Conservation (phyloP, 2,888 invertebrate species). For the Eilema depressum region DNA sequence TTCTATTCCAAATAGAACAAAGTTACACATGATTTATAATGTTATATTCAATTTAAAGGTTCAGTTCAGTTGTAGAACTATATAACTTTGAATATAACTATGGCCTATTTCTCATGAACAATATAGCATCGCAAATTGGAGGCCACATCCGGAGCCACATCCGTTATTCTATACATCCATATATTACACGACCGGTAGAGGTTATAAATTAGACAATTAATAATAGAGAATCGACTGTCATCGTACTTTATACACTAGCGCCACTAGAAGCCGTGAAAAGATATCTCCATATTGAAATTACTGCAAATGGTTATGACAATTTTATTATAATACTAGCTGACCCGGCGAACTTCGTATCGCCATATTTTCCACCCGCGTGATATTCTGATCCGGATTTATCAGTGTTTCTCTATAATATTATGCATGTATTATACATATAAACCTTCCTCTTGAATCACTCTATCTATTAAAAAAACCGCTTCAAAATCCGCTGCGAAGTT, state of each 20-base stretch:
- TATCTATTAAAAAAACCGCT: too few species aligned
- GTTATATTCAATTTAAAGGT: background rate
- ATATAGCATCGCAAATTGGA: conserved; percentile 36
- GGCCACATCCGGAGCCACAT: conserved; percentile 35
- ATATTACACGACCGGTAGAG: conserved; percentile 36
- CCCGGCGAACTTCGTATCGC: too few species aligned
- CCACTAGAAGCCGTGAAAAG: background rate
- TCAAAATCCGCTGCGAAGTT: too few species aligned
- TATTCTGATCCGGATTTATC: too few species aligned
- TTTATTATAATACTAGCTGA: too few species aligned
- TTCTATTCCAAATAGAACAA: too few species aligned
- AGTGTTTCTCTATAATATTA: too few species aligned
- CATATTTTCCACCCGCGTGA: too few species aligned
- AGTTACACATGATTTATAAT: background rate
- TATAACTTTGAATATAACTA: conserved; percentile 15
- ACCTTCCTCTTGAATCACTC: too few species aligned
- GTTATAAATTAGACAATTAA: conserved; percentile 54
- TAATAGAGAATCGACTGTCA: conserved; percentile 34
- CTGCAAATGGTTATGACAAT: too few species aligned
- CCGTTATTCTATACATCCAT: conserved; percentile 39
- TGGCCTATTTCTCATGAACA: conserved; percentile 27
- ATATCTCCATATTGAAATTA: background rate
- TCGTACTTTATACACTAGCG: conserved; percentile 17
- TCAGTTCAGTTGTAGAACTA: conserved; percentile 5
- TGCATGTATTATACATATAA: too few species aligned